Evolutionary conservation across 2,888 invertebrate genomes (phyloP).

Genomic region (Toxonevra muliebris): DNA sequence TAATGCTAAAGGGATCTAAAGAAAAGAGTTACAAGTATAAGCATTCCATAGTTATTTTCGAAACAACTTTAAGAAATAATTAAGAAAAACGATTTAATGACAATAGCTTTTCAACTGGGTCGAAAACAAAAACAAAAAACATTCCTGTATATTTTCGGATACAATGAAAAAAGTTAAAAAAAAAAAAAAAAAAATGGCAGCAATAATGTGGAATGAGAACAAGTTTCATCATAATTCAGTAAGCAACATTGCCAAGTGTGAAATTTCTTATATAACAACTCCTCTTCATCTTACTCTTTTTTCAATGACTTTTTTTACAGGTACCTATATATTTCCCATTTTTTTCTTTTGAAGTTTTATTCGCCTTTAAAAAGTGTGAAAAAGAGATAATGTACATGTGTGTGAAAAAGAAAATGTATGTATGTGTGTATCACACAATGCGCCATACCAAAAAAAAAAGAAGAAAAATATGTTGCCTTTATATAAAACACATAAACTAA

Average conservation of each 20-base stretch:
- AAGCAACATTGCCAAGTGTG: conserved; percentile 11
- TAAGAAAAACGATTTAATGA: no score
- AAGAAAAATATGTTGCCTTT: conserved; percentile 52
- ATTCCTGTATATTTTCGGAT: no score
- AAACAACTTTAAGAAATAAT: no score
- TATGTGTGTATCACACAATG: conserved; percentile 50
- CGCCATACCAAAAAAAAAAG: neutral
- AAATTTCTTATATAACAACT: neutral
- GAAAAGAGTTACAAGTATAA: no score
- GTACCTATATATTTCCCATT: neutral
- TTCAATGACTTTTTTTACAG: neutral
- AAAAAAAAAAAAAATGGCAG: no score
- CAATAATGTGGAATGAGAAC: neutral
- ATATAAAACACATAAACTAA: conserved; percentile 58
- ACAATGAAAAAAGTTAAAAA: no score
- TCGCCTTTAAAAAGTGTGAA: conserved; percentile 49
- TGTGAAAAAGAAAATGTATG: conserved; percentile 46
- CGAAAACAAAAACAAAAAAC: neutral
- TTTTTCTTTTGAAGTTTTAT: conserved; percentile 44
- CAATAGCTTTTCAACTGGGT: neutral
- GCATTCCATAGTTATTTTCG: no score
- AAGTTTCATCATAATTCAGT: conserved; percentile 22
- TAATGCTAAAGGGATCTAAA: no score
- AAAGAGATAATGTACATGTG: conserved; percentile 58
- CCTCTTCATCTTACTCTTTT: neutral